phyloP scores from a whole-genome alignment of 2,888 invertebrate genomes.

The Rhamphomyia laevipes region DNA sequence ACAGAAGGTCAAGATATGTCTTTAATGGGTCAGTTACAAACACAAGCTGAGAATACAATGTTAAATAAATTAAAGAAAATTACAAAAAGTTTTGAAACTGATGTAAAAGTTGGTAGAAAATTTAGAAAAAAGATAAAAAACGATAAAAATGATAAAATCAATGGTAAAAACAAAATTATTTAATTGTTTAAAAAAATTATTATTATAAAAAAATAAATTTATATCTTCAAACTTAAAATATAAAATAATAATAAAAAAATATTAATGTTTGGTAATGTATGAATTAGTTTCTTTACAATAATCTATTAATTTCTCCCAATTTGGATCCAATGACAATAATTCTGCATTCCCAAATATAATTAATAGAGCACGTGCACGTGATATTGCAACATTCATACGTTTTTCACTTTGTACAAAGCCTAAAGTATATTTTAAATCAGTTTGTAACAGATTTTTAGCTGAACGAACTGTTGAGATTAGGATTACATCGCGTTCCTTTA shows the following conservation, averaged over 20 bases:
- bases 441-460: slow-evolving; percentile 30
- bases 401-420: slow-evolving; percentile 65
- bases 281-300: slow-evolving; percentile 51
- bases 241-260: too few relatives aligned
- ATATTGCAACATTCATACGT: slow-evolving; percentile 81
- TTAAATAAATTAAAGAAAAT: neutral
- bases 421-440: slow-evolving; percentile 44
- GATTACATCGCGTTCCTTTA: slow-evolving; percentile 43
- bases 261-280: slow-evolving; percentile 34
- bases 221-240: neutral
- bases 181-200: too few relatives aligned
- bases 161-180: neutral
- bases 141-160: neutral
- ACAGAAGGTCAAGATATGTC: slow-evolving; percentile 11
- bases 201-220: too few relatives aligned
- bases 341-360: slow-evolving; percentile 77
- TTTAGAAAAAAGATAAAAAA: neutral
- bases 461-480: slow-evolving; percentile 60
- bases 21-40: slow-evolving; percentile 31
- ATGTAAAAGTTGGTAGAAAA: neutral
- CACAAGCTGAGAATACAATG: slow-evolving; percentile 16
- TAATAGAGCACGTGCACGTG: slow-evolving; percentile 61
- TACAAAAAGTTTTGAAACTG: neutral
- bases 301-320: slow-evolving; percentile 55
- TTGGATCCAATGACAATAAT: slow-evolving; percentile 49